Evolutionary conservation across 2,797 vertebrate genomes (phyloP).

Genomic region (Sebastes dallii): DNA sequence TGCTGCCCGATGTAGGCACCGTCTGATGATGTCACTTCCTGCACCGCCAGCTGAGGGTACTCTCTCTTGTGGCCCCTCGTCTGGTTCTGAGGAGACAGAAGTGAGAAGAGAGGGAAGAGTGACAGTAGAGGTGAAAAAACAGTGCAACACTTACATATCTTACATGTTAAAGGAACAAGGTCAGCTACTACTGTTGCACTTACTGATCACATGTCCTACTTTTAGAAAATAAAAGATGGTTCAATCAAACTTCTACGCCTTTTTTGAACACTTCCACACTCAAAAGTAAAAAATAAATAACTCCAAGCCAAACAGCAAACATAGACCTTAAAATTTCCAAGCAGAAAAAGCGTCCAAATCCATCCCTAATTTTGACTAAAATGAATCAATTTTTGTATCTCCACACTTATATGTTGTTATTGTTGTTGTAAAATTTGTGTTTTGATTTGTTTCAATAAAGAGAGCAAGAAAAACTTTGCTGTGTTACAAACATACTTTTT

Average conservation of each 20-base stretch:
- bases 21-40: slow-evolving; percentile 84
- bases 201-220: not conserved
- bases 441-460: not conserved
- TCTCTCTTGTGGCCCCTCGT: slow-evolving; percentile 90
- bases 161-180: not conserved
- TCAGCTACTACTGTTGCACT: not conserved
- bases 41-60: slow-evolving; percentile 86
- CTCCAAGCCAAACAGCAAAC: too few relatives aligned
- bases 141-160: not conserved
- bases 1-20: slow-evolving; percentile 85
- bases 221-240: not conserved
- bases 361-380: not conserved
- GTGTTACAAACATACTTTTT: not conserved
- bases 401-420: not conserved
- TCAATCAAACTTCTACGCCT: not conserved
- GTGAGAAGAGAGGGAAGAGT: not conserved
- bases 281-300: too few relatives aligned
- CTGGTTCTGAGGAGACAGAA: slow-evolving; percentile 74
- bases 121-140: not conserved
- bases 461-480: not conserved
- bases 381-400: not conserved
- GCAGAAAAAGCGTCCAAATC: too few relatives aligned
- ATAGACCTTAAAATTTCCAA: fast-evolving
- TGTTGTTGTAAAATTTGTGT: not conserved
- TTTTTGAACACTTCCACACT: not conserved